A percentile compares a stretch with the other conserved stretches of the same genome.
These are phyloP conservation scores for Chrysina gloriosa DNA, from an alignment of 2,888 invertebrate species.

Conservation along the genomic window DNA sequence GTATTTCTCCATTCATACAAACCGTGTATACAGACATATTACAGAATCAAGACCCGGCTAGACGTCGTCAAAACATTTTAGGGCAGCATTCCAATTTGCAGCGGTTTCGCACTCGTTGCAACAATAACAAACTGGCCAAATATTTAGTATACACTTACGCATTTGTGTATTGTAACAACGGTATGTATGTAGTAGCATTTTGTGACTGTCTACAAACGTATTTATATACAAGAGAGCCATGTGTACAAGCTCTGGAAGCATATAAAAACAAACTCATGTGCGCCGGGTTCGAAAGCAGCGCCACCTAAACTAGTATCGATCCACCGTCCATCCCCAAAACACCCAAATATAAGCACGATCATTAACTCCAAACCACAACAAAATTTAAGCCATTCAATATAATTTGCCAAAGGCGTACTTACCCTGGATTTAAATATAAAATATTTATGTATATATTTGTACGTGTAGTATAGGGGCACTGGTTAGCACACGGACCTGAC, in stretches of 20 bases:
- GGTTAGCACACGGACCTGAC: slow-evolving; percentile 22
- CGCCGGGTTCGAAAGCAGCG: background rate
- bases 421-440: slow-evolving; percentile 38
- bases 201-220: too few species aligned
- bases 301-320: slow-evolving; percentile 10
- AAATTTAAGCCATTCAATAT: background rate
- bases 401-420: slow-evolving; percentile 15
- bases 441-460: slow-evolving; percentile 30
- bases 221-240: background rate
- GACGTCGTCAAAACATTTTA: background rate
- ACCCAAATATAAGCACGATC: background rate
- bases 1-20: too few species aligned
- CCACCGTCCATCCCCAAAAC: slow-evolving; percentile 1
- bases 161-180: too few species aligned
- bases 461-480: slow-evolving; percentile 13
- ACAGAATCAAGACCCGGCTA: background rate
- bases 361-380: background rate
- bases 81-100: background rate
- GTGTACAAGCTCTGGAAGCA: background rate
- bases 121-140: background rate
- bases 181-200: too few species aligned
- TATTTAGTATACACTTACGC: too few species aligned
- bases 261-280: slow-evolving; percentile 22
- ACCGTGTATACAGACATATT: background rate
- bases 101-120: background rate